phyloP scores from a whole-genome alignment of 2,113 vertebrate species.

The Passer domesticus region DNA sequence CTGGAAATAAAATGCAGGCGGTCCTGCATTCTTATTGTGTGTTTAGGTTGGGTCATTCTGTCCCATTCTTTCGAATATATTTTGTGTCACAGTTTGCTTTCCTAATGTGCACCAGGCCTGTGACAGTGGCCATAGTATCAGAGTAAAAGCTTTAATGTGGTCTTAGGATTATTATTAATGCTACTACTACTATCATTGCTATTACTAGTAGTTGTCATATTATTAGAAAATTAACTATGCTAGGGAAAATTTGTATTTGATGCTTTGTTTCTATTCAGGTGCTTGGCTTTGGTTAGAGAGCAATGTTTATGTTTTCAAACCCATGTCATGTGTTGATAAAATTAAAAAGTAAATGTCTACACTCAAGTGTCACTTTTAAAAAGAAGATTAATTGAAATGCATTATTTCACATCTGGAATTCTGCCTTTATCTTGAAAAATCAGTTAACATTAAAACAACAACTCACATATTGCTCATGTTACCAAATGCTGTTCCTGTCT shows the following conservation, averaged over 20 bases:
- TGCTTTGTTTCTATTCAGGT: background rate
- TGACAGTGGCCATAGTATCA: background rate
- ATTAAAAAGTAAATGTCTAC: background rate
- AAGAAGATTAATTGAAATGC: background rate
- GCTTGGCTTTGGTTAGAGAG: constrained; percentile 4
- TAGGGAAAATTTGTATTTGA: background rate
- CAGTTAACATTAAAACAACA: constrained; percentile 20
- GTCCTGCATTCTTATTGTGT: background rate
- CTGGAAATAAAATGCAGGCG: background rate
- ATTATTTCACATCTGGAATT: constrained; percentile 21
- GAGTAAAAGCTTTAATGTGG: background rate
- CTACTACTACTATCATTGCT: background rate
- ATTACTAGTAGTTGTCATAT: background rate
- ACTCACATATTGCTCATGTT: background rate
- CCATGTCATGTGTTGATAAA: background rate
- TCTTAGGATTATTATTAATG: background rate
- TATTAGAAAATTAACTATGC: background rate
- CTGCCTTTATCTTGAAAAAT: constrained; percentile 12
- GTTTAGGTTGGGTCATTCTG: background rate
- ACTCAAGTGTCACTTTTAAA: background rate
- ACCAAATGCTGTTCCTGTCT: constrained; percentile 6
- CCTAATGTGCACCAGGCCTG: background rate
- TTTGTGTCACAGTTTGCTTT: background rate
- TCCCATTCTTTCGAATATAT: background rate
- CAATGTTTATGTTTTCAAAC: background rate